These are phyloP conservation scores for Fopius arisanus DNA, from an alignment of 1,140 invertebrate species.

Conservation along the genomic window DNA sequence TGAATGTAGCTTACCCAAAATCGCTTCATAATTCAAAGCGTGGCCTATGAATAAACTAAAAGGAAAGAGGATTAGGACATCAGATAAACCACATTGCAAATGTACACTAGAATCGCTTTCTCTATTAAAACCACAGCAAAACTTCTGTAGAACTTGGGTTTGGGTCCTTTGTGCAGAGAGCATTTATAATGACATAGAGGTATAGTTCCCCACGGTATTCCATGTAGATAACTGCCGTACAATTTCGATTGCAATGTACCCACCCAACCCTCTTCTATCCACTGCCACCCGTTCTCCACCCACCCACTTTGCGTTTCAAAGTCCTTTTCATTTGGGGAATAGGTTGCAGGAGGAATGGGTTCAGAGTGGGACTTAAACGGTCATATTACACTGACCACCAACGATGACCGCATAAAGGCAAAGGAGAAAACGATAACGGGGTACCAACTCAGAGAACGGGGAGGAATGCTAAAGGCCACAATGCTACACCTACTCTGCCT, in stretches of 20 bases:
- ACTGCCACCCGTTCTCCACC: background rate
- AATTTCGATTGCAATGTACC: slow-evolving; percentile 20
- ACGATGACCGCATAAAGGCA: slow-evolving; percentile 6
- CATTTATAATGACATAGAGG: slow-evolving; percentile 3
- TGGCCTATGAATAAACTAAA: background rate
- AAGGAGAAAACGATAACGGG: background rate
- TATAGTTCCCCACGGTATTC: background rate
- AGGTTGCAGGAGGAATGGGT: background rate
- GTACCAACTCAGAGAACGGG: background rate
- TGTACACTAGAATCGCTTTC: background rate
- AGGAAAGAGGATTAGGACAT: background rate
- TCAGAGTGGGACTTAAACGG: slow-evolving; percentile 8
- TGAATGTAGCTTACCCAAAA: background rate
- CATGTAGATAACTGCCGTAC: slow-evolving; percentile 13
- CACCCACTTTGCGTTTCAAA: background rate
- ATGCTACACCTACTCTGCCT: background rate
- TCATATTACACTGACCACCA: slow-evolving; percentile 11
- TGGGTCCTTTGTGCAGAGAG: background rate
- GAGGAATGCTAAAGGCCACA: background rate
- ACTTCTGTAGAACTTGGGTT: background rate
- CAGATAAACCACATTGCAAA: slow-evolving; percentile 6
- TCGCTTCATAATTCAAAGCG: background rate
- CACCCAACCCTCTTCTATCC: background rate
- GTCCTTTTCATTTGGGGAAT: slow-evolving; percentile 6
- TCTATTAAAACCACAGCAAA: slow-evolving; percentile 9